phyloP scores from a whole-genome alignment of 2,113 vertebrate genomes.

The Azemiops feae region DNA sequence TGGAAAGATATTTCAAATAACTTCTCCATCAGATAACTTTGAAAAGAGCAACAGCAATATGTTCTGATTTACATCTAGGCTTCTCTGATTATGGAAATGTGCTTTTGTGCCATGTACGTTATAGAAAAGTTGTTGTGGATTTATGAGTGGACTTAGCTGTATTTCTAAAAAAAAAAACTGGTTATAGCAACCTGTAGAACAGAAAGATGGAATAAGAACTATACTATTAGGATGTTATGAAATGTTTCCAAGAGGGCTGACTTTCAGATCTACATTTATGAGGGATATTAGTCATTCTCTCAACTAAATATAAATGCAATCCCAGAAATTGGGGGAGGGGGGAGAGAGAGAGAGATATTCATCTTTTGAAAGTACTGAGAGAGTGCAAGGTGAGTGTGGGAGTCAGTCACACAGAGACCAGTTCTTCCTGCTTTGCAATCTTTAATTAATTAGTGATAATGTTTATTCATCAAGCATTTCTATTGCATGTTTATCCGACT shows the following conservation, averaged over 20 bases:
- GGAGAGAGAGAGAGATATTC: not conserved
- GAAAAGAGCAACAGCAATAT: not conserved
- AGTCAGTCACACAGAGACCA: not conserved
- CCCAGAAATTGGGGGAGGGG: not conserved
- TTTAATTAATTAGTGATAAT: not conserved
- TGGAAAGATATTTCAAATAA: not conserved
- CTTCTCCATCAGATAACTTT: not conserved
- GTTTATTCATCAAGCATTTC: not conserved
- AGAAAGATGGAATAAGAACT: not conserved
- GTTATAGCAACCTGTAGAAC: not conserved
- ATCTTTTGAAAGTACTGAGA: not conserved
- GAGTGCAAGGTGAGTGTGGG: not conserved
- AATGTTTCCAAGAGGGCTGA: no score
- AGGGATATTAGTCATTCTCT: not conserved
- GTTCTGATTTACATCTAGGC: not conserved
- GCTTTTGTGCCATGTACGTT: not conserved
- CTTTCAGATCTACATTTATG: no score
- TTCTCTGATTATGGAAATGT: not conserved
- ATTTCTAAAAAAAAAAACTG: not conserved
- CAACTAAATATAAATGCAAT: not conserved
- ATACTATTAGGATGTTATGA: not conserved
- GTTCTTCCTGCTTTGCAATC: not conserved
- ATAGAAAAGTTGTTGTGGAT: no score
- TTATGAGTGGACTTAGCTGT: not conserved
- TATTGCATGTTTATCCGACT: not conserved